Evolutionary conservation across 1,140 invertebrate species (phyloP).

Genomic region (Drosophila santomea): DNA sequence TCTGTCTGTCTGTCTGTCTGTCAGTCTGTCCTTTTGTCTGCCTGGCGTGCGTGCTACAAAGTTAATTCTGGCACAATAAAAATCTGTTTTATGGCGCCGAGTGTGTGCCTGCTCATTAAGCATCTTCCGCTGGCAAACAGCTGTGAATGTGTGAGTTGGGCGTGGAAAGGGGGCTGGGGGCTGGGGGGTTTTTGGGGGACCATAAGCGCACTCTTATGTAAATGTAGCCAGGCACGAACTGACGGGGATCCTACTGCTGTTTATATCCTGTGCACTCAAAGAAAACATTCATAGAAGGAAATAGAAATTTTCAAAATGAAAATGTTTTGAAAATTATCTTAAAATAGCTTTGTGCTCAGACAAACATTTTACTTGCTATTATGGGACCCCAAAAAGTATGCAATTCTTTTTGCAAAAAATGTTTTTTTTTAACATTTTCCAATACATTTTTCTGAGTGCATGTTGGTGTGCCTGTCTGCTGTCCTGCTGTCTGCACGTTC

Average conservation of each 20-base stretch:
- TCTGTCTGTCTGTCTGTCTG: conserved; percentile 7
- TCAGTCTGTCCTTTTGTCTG: conserved; percentile 7
- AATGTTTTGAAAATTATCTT: no score
- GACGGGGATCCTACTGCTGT: conserved; percentile 36
- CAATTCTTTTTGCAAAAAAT: not conserved
- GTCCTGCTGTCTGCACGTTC: conserved; percentile 69
- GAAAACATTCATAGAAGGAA: not conserved
- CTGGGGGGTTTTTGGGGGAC: conserved; percentile 17
- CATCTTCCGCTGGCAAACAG: conserved; percentile 65
- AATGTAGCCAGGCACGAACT: conserved; percentile 61
- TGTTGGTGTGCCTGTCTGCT: conserved; percentile 46
- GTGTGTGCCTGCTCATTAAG: conserved; percentile 74
- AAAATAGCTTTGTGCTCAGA: not conserved
- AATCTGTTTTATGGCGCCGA: conserved; percentile 68
- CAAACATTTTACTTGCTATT: not conserved
- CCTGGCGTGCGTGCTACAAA: conserved; percentile 33
- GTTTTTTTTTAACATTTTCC: no score
- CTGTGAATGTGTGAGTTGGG: conserved; percentile 28
- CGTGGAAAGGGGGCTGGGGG: not conserved
- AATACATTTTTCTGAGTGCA: conserved; percentile 3
- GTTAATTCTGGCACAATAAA: conserved; percentile 74
- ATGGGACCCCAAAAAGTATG: not conserved
- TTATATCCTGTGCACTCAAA: conserved; percentile 26
- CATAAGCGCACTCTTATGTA: conserved; percentile 76
- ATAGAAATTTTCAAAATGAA: no score